Evolutionary conservation across 2,113 vertebrate genomes (phyloP), one percentile per base, ranked within the genome.

Genomic region (Siniperca knerii): DNA sequence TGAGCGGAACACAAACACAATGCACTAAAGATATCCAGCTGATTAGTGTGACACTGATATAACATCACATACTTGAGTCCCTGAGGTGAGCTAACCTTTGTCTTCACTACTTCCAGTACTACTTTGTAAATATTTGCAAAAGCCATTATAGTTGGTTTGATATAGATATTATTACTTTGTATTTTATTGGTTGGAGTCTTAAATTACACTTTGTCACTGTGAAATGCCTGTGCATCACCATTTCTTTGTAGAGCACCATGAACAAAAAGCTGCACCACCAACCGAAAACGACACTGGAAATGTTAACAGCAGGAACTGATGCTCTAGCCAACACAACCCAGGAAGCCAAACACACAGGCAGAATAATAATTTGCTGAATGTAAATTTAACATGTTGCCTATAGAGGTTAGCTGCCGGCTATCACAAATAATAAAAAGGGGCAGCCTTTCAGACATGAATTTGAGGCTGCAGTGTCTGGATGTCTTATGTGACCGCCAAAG

Each of bases 311-410:
- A 60, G 40, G 18, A 66, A 46, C 5, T 20, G 12, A 35, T n/a
- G 21, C 20, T 58, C 25, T 8, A 25, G 29, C 29, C 40, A 35
- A 10, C 8, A 58, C n/a, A 44, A 44, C 52, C 37, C 23, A 58
- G 13, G 42, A 66, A 50, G 15, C 52, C 52, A 68, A 29, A 68
- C 40, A 68, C 40, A 16, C 57, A 44, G 9, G 40, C 48, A 48
- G 0, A 58, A 81, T 18, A 57, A 46, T 48, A 25, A 57, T 67
- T 40, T 74, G 25, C 50, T 67, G 60, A 80, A 72, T 16, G 37
- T 33, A n/a, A 64, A 12, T 73, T 55, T 2, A 82, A 82, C 16
- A 2, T 52, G 42, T 23, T 25, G 15, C 12, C 33, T 12, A 9
- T 13, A 57, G 42, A 50, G 40, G 40, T 50, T 40, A 7, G 23